phyloP scores from a whole-genome alignment of 2,113 vertebrate species.

The Perognathus longimembris region DNA sequence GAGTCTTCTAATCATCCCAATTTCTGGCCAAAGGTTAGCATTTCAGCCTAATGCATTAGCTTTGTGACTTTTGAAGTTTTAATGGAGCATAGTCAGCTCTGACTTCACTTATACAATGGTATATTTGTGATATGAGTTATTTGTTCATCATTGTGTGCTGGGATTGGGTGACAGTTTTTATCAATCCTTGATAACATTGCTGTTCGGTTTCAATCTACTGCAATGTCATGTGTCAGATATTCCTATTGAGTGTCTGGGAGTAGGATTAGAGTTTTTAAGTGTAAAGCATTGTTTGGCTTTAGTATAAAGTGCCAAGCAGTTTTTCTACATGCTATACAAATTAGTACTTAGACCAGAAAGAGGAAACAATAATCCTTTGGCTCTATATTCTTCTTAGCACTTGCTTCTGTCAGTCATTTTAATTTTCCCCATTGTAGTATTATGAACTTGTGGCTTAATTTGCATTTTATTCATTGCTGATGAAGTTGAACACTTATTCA shows the following conservation, averaged over 20 bases:
- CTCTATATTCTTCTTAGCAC: neutral
- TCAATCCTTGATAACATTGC: neutral
- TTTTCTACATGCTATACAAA: neutral
- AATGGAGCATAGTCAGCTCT: neutral
- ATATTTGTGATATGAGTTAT: constrained; percentile 19
- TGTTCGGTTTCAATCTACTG: neutral
- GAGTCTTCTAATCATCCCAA: neutral
- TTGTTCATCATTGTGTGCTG: neutral
- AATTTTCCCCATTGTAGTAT: neutral
- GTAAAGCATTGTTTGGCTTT: neutral
- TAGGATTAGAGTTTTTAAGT: neutral
- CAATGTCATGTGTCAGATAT: neutral
- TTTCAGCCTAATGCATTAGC: neutral
- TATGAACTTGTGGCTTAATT: neutral
- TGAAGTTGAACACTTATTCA: neutral
- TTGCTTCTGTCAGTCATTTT: constrained; percentile 1
- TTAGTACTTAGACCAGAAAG: neutral
- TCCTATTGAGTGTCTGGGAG: neutral
- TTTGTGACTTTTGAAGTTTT: neutral
- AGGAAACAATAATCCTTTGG: neutral
- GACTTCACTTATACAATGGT: neutral
- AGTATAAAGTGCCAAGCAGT: neutral
- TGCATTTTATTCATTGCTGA: constrained; percentile 43
- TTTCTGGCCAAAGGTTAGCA: neutral
- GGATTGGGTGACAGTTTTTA: neutral